Percentiles rank a stretch among this genome's conserved stretches.
Conservation (phyloP, 2,797 vertebrate species). For the Tapirus indicus region DNA sequence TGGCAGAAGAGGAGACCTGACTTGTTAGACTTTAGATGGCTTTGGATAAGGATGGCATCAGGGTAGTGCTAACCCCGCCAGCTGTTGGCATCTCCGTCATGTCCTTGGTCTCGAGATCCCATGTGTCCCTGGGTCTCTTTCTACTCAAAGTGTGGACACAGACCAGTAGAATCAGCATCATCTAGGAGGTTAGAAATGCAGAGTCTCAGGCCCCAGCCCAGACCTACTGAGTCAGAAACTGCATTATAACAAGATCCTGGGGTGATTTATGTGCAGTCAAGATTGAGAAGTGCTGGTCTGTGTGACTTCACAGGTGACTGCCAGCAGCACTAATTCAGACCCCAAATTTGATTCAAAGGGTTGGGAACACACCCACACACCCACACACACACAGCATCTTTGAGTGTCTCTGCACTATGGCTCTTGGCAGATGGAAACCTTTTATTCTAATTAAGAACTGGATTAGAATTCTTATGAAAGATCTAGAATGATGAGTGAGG, state of each 20-base stretch:
- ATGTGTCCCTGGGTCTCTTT: neutral
- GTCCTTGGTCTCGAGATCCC: neutral
- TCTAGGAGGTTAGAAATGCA: neutral
- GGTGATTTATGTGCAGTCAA: neutral
- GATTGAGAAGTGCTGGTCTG: neutral
- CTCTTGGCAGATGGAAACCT: neutral
- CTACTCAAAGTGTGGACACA: neutral
- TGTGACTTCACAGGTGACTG: neutral
- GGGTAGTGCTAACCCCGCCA: neutral
- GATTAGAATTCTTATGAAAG: slow-evolving; percentile 22
- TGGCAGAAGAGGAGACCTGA: neutral
- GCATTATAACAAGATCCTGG: neutral
- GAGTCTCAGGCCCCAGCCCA: neutral
- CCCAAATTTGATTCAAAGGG: neutral
- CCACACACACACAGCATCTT: neutral
- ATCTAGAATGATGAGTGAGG: neutral
- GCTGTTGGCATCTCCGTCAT: neutral
- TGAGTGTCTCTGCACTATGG: neutral
- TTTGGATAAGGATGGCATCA: neutral
- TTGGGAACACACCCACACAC: neutral
- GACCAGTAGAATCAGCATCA: neutral
- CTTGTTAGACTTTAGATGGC: neutral
- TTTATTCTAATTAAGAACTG: neutral
- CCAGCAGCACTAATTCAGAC: neutral
- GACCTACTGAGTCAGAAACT: neutral